Evolutionary conservation across 1,140 invertebrate genomes (phyloP), one percentile per base, ranked within the genome.

Genomic region (Acromyrmex echinatior): DNA sequence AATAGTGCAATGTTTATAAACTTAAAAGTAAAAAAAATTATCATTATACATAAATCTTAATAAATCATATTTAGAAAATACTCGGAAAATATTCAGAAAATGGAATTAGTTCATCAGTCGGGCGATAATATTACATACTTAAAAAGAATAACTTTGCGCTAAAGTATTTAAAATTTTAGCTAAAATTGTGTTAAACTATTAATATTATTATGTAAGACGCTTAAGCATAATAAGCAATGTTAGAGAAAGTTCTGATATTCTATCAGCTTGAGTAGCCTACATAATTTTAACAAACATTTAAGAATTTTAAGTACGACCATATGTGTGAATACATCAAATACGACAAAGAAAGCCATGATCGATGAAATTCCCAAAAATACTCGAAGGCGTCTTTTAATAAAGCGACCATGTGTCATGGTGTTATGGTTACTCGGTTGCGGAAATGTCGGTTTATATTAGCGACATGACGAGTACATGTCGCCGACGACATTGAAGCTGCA

Each of bases 401-500:
- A 86, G 74, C 45, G 18, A 25, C 28, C 49, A 73, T 3, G 35
- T n/a, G 49, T 58, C 58, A 14, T 18, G 31, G 31, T 35, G 31
- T 81, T 62, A 85, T 14, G 70, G 56, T 78, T 35, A 65, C 25
- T 63, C 51, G 31, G 25, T 60, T 35, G 25, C 16, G 58, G 35
- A 79, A 45, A 58, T n/a, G 45, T 56, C 84, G 35, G 25, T 25
- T 31, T 60, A 51, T 39, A 28, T 89, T 77, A 87, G 18, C 28
- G n/a, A 45, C 25, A 0, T 51, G 31, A 56, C 18, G 80, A 58
- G 28, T 12, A 21, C 21, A 56, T 58, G 71, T 63, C n/a, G 21
- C 39, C 31, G 12, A 60, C 25, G 25, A 25, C 25, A 71, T 87
- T 31, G 21, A 70, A 65, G 4, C n/a, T 16, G 9, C 35, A 4